Evolutionary conservation across 2,888 invertebrate genomes (phyloP).

Genomic region (Chrysolina haemoptera): DNA sequence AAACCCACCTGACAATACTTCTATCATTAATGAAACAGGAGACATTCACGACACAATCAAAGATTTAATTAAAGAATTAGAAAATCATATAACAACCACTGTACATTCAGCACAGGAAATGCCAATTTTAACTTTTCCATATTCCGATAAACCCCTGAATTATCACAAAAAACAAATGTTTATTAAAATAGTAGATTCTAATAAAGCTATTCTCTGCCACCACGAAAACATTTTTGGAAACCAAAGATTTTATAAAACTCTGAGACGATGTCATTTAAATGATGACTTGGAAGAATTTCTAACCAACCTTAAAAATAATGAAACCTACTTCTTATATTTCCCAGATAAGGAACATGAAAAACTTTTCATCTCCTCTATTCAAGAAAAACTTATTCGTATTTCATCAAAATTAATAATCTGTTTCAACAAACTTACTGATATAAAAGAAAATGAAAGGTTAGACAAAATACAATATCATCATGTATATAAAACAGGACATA

Average conservation of each 20-base stretch:
- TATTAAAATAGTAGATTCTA: constrained; percentile 3
- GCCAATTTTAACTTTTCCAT: constrained; percentile 22
- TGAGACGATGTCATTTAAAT: constrained; percentile 7
- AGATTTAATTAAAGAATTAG: neutral
- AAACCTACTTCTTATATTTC: neutral
- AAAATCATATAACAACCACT: constrained; percentile 4
- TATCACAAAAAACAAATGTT: constrained; percentile 11
- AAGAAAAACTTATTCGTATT: neutral
- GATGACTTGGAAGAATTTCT: neutral
- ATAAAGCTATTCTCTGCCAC: neutral
- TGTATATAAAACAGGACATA: neutral
- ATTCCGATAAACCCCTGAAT: constrained; percentile 25
- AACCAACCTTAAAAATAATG: neutral
- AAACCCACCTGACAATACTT: no score
- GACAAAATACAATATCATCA: neutral
- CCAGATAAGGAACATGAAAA: neutral
- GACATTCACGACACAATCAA: neutral
- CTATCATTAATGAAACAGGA: no score
- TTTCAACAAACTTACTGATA: neutral
- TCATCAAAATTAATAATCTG: neutral
- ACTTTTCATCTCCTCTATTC: neutral
- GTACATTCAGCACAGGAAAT: constrained; percentile 22
- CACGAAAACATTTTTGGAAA: constrained; percentile 2
- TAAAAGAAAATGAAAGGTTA: neutral
- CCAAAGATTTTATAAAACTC: constrained; percentile 17